Conservation (phyloP, 2,113 vertebrate species). For the Corydoras sp. region DNA sequence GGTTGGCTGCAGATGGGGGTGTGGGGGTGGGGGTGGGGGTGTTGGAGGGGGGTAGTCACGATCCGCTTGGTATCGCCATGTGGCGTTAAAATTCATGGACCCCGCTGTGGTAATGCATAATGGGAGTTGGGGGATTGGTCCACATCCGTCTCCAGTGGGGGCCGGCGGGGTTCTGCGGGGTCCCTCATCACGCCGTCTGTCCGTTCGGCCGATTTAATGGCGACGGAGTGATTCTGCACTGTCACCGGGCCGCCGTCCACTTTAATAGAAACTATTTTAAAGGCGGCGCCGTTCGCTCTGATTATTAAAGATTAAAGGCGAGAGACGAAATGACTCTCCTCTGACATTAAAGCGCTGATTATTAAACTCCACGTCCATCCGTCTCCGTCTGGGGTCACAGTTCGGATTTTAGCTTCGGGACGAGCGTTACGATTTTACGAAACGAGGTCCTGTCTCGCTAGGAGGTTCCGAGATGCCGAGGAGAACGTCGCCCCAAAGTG, state of each 20-base stretch:
- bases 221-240: conserved; percentile 36
- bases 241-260: conserved; percentile 29
- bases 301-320: conserved; percentile 47
- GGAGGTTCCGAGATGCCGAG: no score
- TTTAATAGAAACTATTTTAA: conserved; percentile 48
- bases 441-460: no score
- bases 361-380: conserved; percentile 22
- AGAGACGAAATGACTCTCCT: conserved; percentile 10
- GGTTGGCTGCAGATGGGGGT: no score
- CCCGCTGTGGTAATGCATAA: conserved; percentile 21
- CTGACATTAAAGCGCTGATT: conserved; percentile 18
- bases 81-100: conserved; percentile 34
- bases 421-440: background rate
- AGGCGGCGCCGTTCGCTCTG: conserved; percentile 35
- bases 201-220: conserved; percentile 33
- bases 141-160: conserved; percentile 12
- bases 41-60: background rate
- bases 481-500: no score
- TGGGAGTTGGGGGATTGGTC: conserved; percentile 20
- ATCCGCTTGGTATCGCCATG: background rate
- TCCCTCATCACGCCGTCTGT: conserved; percentile 30
- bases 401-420: background rate
- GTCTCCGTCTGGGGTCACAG: conserved; percentile 6
- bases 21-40: no score
- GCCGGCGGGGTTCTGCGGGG: conserved; percentile 26